Evolutionary conservation across 2,888 invertebrate genomes (phyloP).

Genomic region (Zygogramma bicolorata): DNA sequence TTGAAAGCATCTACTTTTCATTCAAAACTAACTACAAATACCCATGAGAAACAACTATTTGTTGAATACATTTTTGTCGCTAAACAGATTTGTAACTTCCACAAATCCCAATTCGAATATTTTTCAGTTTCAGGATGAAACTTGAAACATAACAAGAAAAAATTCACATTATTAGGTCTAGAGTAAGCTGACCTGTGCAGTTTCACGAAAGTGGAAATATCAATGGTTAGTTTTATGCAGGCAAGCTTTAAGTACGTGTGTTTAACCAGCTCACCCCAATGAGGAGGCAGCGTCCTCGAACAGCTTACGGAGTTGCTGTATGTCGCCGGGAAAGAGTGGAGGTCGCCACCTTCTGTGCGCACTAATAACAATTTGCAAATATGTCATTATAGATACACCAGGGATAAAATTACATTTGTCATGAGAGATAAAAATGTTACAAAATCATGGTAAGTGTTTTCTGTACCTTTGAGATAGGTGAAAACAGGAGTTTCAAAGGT

Average conservation of each 20-base stretch:
- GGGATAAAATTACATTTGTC: not conserved
- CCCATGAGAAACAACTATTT: no score
- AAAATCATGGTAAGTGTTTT: not conserved
- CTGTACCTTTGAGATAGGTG: no score
- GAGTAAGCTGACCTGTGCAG: not conserved
- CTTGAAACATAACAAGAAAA: no score
- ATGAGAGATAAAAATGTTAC: not conserved
- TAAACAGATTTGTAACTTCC: no score
- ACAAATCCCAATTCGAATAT: no score
- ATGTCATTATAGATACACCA: slow-evolving; percentile 26
- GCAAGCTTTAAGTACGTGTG: not conserved
- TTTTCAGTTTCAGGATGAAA: no score
- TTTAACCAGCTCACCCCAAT: slow-evolving; percentile 52
- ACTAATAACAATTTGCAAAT: slow-evolving; percentile 66
- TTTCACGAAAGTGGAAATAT: not conserved
- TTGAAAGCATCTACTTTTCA: not conserved
- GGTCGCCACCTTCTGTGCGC: slow-evolving; percentile 87
- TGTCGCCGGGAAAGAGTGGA: slow-evolving; percentile 83
- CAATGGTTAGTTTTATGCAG: not conserved
- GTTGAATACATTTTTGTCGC: no score
- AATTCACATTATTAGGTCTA: no score
- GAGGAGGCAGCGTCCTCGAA: slow-evolving; percentile 79
- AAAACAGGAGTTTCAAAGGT: no score
- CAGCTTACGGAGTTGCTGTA: slow-evolving; percentile 81
- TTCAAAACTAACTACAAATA: not conserved